phyloP scores from a whole-genome alignment of 2,113 vertebrate genomes.

The Melozone crissalis region DNA sequence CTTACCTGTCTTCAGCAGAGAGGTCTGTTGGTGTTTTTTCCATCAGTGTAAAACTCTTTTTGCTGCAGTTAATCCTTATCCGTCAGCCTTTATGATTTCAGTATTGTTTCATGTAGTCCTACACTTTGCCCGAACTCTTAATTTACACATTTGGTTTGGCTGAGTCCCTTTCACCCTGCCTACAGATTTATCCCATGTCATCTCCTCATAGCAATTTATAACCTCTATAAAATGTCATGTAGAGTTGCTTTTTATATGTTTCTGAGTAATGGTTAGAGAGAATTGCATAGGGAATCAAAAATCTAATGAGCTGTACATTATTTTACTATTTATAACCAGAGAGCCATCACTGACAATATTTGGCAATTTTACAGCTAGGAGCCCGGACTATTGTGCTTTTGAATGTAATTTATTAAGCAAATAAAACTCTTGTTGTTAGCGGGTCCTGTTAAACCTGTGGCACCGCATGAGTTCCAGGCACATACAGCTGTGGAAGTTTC shows the following conservation, averaged over 20 bases:
- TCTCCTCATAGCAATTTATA: slow-evolving; percentile 83
- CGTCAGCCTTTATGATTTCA: slow-evolving; percentile 52
- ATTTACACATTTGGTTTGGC: slow-evolving; percentile 75
- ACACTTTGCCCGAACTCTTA: slow-evolving; percentile 67
- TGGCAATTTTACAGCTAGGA: slow-evolving; percentile 83
- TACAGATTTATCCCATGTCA: slow-evolving; percentile 83
- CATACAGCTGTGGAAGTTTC: slow-evolving; percentile 73
- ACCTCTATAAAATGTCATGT: slow-evolving; percentile 80
- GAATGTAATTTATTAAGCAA: slow-evolving; percentile 86
- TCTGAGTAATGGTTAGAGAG: slow-evolving; percentile 80
- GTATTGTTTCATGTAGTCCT: slow-evolving; percentile 61
- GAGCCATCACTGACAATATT: slow-evolving; percentile 81
- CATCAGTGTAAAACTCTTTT: slow-evolving; percentile 1
- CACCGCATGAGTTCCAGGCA: slow-evolving; percentile 60
- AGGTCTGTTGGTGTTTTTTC: neutral
- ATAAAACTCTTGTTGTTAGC: slow-evolving; percentile 81
- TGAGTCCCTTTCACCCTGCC: slow-evolving; percentile 72
- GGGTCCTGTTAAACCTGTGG: slow-evolving; percentile 73
- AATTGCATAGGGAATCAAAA: slow-evolving; percentile 82
- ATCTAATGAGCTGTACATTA: slow-evolving; percentile 80
- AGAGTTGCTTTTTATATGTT: slow-evolving; percentile 77
- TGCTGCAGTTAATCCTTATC: slow-evolving; percentile 44
- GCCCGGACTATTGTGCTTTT: slow-evolving; percentile 81
- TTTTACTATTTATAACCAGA: slow-evolving; percentile 82
- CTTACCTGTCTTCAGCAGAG: neutral